phyloP scores from a whole-genome alignment of 2,113 vertebrate genomes.

The Scolopax mira region DNA sequence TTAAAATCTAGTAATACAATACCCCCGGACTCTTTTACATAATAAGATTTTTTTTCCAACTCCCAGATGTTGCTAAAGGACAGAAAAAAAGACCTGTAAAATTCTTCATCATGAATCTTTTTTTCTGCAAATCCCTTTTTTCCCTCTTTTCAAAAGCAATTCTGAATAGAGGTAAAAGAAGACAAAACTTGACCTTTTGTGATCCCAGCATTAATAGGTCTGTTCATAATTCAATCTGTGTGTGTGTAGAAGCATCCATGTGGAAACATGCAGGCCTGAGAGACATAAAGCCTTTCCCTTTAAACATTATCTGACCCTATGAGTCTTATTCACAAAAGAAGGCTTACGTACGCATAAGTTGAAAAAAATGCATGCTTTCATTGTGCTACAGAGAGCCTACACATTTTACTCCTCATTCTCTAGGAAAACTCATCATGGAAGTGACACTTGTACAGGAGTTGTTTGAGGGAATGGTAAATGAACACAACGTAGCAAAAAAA shows the following conservation, averaged over 20 bases:
- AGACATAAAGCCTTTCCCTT: constrained; percentile 84
- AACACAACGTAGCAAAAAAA: background rate
- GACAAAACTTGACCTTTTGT: constrained; percentile 86
- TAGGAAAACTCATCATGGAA: constrained; percentile 72
- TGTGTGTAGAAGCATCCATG: constrained; percentile 85
- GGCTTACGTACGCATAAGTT: constrained; percentile 81
- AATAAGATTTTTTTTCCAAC: constrained; percentile 57
- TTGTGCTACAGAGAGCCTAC: constrained; percentile 72
- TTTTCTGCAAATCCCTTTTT: constrained; percentile 75
- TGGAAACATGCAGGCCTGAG: constrained; percentile 83
- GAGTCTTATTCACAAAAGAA: constrained; percentile 79
- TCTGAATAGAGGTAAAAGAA: constrained; percentile 81
- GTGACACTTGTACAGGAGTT: constrained; percentile 73
- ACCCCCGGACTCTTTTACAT: constrained; percentile 63
- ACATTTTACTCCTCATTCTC: constrained; percentile 68
- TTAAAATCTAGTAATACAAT: constrained; percentile 60
- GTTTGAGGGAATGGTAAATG: constrained; percentile 45
- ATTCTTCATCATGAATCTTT: constrained; percentile 76
- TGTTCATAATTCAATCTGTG: constrained; percentile 88
- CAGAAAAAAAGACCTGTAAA: constrained; percentile 68
- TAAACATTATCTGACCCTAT: constrained; percentile 86
- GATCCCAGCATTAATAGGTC: constrained; percentile 85
- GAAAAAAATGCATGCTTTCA: constrained; percentile 74
- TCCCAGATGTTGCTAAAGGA: constrained; percentile 71
- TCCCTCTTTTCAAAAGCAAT: constrained; percentile 75